Evolutionary conservation across 2,888 invertebrate genomes (phyloP).

Genomic region (Busseola fusca): DNA sequence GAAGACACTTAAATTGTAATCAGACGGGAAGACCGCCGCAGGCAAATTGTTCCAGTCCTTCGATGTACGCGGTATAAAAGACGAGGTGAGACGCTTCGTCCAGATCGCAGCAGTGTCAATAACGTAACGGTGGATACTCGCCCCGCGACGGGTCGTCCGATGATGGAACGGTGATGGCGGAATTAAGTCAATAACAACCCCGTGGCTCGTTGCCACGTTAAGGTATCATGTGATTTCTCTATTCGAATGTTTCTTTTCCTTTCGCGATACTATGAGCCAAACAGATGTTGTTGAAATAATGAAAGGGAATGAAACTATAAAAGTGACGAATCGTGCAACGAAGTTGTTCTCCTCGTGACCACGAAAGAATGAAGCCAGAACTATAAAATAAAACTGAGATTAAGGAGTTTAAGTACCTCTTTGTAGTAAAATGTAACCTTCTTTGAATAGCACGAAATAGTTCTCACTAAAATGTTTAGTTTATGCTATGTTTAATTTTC

Average conservation of each 20-base stretch:
- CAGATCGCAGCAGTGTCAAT: no score
- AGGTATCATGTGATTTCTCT: conserved; percentile 11
- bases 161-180: no score
- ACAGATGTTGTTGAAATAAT: conserved; percentile 11
- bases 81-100: no score
- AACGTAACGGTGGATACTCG: no score
- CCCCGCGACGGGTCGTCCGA: no score
- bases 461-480: not conserved
- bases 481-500: not conserved
- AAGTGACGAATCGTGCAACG: conserved; percentile 12
- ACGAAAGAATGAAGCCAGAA: conserved; percentile 16
- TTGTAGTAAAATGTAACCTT: conserved; percentile 23
- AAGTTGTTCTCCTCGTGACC: conserved; percentile 11
- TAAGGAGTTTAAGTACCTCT: conserved; percentile 17
- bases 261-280: not conserved
- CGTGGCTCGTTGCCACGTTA: conserved; percentile 2
- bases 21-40: no score
- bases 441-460: conserved; percentile 5
- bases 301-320: conserved; percentile 11
- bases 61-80: no score
- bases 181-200: conserved; percentile 7
- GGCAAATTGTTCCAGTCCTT: no score
- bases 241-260: conserved; percentile 12
- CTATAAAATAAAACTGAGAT: conserved; percentile 21
- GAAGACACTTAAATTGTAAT: no score